Evolutionary conservation across 2,888 invertebrate species (phyloP).

Genomic region (Platycnemis pennipes): DNA sequence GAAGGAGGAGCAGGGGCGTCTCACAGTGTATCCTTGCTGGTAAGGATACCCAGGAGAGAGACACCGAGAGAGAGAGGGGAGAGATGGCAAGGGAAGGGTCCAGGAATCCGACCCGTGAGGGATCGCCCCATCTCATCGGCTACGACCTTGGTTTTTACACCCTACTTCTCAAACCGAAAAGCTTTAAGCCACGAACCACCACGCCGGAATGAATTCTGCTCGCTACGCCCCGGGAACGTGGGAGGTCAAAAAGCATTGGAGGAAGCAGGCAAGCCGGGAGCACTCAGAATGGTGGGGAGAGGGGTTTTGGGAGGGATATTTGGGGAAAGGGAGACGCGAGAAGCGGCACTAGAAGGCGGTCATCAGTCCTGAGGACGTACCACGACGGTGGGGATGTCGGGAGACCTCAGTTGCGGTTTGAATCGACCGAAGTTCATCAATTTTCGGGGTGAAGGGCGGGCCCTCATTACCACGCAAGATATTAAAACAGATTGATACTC

Average conservation of each 20-base stretch:
- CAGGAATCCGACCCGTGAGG: constrained; percentile 43
- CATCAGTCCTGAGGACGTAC: not conserved
- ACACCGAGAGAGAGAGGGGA: not conserved
- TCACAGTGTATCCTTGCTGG: not conserved
- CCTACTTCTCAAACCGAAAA: constrained; percentile 38
- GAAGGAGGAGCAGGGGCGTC: not conserved
- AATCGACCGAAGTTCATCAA: not conserved
- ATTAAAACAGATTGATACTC: not conserved
- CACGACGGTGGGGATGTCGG: not conserved
- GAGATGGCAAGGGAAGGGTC: not conserved
- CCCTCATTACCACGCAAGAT: not conserved
- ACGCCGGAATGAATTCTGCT: constrained; percentile 41
- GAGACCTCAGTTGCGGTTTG: not conserved
- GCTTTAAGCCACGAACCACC: constrained; percentile 44
- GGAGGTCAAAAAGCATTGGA: not conserved
- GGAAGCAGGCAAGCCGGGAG: too few species aligned
- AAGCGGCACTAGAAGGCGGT: not conserved
- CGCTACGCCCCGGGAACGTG: not conserved
- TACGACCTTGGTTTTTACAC: constrained; percentile 54
- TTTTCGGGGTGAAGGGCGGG: not conserved
- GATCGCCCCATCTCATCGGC: constrained; percentile 23
- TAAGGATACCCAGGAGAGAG: not conserved
- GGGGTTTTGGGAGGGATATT: too few species aligned
- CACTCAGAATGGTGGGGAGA: not conserved
- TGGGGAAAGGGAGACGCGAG: not conserved